Percentiles rank a stretch among this genome's conserved stretches.
Evolutionary conservation across 2,797 vertebrate species (phyloP).

Genomic region (Muscicapa striata): DNA sequence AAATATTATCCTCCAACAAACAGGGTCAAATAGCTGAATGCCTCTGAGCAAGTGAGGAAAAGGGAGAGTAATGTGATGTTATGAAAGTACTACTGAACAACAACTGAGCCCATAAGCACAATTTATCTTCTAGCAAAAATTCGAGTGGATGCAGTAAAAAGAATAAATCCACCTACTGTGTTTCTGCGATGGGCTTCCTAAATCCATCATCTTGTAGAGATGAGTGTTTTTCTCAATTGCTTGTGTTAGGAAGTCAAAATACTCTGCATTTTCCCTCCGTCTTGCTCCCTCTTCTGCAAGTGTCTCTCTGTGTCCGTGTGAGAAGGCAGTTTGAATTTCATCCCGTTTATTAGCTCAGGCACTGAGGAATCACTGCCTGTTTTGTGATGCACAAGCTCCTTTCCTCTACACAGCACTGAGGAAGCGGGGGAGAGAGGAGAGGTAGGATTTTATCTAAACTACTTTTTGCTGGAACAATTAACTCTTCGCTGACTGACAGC

Average conservation of each 20-base stretch:
- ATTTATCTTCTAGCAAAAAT: conserved; percentile 19
- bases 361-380: conserved; percentile 66
- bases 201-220: conserved; percentile 79
- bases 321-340: conserved; percentile 75
- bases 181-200: conserved; percentile 79
- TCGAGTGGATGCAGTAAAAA: conserved; percentile 14
- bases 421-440: conserved; percentile 39
- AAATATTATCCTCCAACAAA: not conserved
- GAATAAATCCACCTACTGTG: conserved; percentile 84
- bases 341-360: conserved; percentile 67
- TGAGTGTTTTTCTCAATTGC: conserved; percentile 13
- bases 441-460: conserved; percentile 58
- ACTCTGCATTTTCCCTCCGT: conserved; percentile 56
- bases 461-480: conserved; percentile 51
- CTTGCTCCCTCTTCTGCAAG: conserved; percentile 48
- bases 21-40: not conserved
- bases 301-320: conserved; percentile 23
- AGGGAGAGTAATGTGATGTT: not conserved
- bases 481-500: conserved; percentile 43
- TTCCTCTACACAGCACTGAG: conserved; percentile 26
- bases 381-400: conserved; percentile 22
- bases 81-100: not conserved
- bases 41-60: not conserved
- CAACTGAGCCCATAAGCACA: not conserved
- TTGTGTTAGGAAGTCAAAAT: conserved; percentile 42